Base-by-base conservation (phyloP, 2,888 invertebrate genomes). In the Yponomeuta cagnagella region DNA sequence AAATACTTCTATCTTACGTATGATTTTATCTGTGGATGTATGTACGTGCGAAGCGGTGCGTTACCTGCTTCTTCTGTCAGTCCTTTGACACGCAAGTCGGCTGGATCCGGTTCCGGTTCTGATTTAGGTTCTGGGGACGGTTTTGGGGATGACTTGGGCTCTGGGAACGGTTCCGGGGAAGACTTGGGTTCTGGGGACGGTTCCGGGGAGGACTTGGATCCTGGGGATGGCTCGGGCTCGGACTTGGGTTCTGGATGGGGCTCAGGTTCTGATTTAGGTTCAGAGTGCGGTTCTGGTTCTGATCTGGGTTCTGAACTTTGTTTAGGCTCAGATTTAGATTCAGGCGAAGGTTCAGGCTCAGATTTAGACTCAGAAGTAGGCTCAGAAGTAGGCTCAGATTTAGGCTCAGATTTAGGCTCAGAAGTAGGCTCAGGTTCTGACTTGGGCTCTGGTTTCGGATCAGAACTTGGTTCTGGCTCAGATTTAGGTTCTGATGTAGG, bases 41-140 rank as follows among this genome's bases (percentile, higher is more conserved):
- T 15, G 31, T 48, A 10, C 5, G 68, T 68, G 68, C 68, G 30
- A 52, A 68, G 30, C 12, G 52, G 68, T 68, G 89, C 86, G 77
- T 91, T 90, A 92, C 92, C 92, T 91, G 87, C 81, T 76, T 91
- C 89, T 80, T 91, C 90, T 78, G 76, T 86, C 76, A 92, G 88
- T 85, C 92, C 92, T 81, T 90, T 92, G 80, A 92, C 92, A 84
- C 90, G 86, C 82, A 92, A 88, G 79, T 80, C 86, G 82, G 87
- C 89, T 1, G 94, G 91, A 74, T 92, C 78, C 0, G 83, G 79
- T 74, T 92, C 78, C 0, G 83, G 79, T 73, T 82, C 76, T 12
- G 83, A 75, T 73, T 87, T 83, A 0, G 91, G 85, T 80, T 91
- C 86, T 0, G 90, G 76, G 70, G 82, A 76, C 2, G 89, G 80